Conservation (phyloP, 2,888 invertebrate species). For the Aphodius sticticus region DNA sequence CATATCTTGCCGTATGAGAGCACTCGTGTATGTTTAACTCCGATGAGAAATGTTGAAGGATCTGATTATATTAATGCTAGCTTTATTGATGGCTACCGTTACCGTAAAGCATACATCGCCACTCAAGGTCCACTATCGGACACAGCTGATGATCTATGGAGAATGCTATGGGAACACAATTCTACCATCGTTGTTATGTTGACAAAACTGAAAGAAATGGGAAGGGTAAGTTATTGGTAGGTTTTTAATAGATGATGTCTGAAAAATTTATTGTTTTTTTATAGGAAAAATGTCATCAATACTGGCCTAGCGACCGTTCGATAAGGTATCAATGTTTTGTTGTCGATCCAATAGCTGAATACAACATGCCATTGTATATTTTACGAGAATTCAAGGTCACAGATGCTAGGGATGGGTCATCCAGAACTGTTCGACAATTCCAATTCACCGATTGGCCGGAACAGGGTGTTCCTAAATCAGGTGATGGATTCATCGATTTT, state of each 20-base stretch:
- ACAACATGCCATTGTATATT: slow-evolving; percentile 99
- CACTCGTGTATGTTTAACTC: slow-evolving; percentile 91
- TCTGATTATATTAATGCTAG: slow-evolving; percentile 99
- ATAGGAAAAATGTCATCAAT: slow-evolving; percentile 99
- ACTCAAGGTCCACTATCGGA: slow-evolving; percentile 98
- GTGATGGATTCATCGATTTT: slow-evolving; percentile 99
- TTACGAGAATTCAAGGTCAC: slow-evolving; percentile 99
- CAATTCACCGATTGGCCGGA: slow-evolving; percentile 97
- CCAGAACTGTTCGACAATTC: slow-evolving; percentile 94
- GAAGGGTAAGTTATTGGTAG: slow-evolving; percentile 73
- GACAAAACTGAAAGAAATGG: slow-evolving; percentile 97
- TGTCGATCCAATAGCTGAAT: slow-evolving; percentile 98
- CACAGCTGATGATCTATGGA: slow-evolving; percentile 98
- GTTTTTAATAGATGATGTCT: not conserved
- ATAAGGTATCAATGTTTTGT: slow-evolving; percentile 98
- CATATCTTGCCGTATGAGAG: slow-evolving; percentile 98
- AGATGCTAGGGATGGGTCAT: slow-evolving; percentile 96
- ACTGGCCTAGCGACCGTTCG: slow-evolving; percentile 98
- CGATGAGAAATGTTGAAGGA: slow-evolving; percentile 88
- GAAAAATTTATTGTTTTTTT: slow-evolving; percentile 40
- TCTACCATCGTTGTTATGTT: slow-evolving; percentile 99
- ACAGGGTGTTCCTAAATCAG: slow-evolving; percentile 96
- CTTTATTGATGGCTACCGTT: slow-evolving; percentile 95
- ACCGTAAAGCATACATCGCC: slow-evolving; percentile 94
- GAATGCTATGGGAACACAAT: slow-evolving; percentile 99